Evolutionary conservation across 1,140 invertebrate genomes (phyloP).

Genomic region (Archivesica marissinica): DNA sequence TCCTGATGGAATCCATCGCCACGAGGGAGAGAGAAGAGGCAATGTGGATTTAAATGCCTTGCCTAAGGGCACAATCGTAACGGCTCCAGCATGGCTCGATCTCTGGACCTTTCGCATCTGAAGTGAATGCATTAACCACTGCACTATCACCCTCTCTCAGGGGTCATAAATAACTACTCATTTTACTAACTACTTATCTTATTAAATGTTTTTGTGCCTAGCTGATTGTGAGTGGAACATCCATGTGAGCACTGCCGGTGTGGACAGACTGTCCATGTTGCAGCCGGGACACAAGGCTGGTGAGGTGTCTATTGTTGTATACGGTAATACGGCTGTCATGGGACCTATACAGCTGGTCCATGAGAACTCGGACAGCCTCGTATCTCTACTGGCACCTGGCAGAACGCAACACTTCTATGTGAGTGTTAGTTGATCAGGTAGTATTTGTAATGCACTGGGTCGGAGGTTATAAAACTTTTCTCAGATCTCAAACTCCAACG

Average conservation of each 20-base stretch:
- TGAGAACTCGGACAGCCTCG: constrained; percentile 63
- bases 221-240: constrained; percentile 77
- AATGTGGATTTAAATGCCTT: no score
- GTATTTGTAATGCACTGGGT: neutral
- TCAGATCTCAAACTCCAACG: no score
- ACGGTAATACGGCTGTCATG: constrained; percentile 70
- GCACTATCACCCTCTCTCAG: no score
- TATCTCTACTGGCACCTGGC: constrained; percentile 64
- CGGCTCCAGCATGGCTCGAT: no score
- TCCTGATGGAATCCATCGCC: no score
- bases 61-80: no score
- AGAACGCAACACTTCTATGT: constrained; percentile 73
- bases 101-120: no score
- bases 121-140: no score
- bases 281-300: constrained; percentile 58
- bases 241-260: constrained; percentile 73
- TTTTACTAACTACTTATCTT: no score
- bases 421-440: constrained; percentile 21
- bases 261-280: constrained; percentile 39
- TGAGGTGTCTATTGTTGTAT: constrained; percentile 73
- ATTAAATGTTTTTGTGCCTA: neutral
- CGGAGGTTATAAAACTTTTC: no score
- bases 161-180: no score
- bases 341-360: constrained; percentile 74
- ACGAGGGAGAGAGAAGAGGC: no score